Base-by-base conservation (phyloP, 1,140 invertebrate species). In the Drosophila bifasciata region DNA sequence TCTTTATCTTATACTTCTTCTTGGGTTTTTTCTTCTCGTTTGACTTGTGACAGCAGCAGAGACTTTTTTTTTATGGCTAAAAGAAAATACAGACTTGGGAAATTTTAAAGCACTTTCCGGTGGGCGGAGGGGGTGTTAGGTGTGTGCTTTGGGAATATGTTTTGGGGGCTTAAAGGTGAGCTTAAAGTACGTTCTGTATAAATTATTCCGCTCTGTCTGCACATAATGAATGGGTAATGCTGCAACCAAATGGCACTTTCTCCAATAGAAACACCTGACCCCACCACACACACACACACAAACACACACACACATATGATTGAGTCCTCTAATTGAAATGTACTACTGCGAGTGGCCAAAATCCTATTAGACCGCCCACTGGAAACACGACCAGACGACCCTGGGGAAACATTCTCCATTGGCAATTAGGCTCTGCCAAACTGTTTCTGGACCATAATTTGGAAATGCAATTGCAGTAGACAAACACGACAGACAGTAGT, bases 311-410 rank as follows among this genome's bases (percentile, higher is more conserved):
- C 28, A 13, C 50, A 43, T 8, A 56, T 36, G 68, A 48, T 41
- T 28, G 51, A 48, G 61, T 48, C 53, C 67, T 57, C 83, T 88
- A 86, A 86, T 86, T 86, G 81, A 88, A 88, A 88, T 83, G 78
- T 73, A 86, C 59, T 73, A 86, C 59, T 68, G 81, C 51, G 55
- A 57, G 57, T 32, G 61, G 41, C 72, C 36, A 50, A 81, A 88
- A 86, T 88, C 61, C 69, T 74, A 88, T 86, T 86, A 88, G 69
- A 61, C 23, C 28, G 16, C 49, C n/a, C 23, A 15, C 23, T 43
- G 48, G 56, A 68, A 63, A 66, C 62, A 53, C 59, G 45, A 25
- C 36, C 28, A 39, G 51, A 53, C 48, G 62, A 58, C 77, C 67
- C 57, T 21, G 17, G 73, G 63, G 55, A 21, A 36, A 41, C 55